Conservation (phyloP, 2,113 vertebrate genomes). For the Manacus vitellinus region DNA sequence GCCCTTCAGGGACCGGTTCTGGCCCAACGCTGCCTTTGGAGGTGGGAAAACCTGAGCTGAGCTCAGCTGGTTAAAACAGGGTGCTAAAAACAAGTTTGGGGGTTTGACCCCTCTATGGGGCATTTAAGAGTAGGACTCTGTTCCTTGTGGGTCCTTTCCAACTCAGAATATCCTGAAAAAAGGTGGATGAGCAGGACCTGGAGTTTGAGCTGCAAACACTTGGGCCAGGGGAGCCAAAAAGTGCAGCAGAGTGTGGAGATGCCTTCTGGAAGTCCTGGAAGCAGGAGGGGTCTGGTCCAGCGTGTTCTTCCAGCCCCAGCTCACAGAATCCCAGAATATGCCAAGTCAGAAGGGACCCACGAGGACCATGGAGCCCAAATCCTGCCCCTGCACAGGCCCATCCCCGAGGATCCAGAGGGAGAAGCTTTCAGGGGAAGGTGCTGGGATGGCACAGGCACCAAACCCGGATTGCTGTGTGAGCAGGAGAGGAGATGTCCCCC, state of each 20-base stretch:
- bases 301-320: rapidly evolving
- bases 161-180: background rate
- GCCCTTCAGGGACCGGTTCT: background rate
- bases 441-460: background rate
- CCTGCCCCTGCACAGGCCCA: background rate
- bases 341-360: background rate
- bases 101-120: background rate
- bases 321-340: background rate
- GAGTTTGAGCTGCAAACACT: background rate
- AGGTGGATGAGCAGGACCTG: background rate
- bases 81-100: background rate
- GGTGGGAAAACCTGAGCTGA: background rate
- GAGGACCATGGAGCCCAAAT: background rate
- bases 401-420: background rate
- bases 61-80: background rate
- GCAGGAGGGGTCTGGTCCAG: background rate
- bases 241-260: background rate
- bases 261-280: background rate
- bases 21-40: background rate
- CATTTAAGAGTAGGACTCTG: background rate
- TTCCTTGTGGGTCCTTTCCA: background rate
- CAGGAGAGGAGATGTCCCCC: background rate
- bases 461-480: rapidly evolving
- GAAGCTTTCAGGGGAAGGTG: background rate
- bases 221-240: background rate